Evolutionary conservation across 2,888 invertebrate genomes (phyloP).

Genomic region (Phalangium opilio): DNA sequence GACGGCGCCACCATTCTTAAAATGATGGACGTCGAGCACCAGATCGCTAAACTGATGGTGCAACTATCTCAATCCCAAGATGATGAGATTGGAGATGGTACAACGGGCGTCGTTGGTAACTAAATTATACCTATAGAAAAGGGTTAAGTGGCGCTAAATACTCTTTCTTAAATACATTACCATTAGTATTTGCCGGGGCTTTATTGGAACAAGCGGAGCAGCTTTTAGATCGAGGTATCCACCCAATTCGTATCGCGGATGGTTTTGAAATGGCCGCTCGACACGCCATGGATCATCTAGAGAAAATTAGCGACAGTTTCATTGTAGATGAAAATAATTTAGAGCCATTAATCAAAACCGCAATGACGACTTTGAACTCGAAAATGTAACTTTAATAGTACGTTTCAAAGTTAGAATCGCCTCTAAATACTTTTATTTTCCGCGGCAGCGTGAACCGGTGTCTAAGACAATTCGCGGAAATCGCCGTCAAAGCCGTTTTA

Average conservation of each 20-base stretch:
- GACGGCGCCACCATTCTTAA: constrained; percentile 99
- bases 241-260: constrained; percentile 96
- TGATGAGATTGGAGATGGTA: constrained; percentile 98
- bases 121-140: constrained; percentile 1
- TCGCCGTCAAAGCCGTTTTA: constrained; percentile 92
- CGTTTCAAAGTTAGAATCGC: too few relatives aligned
- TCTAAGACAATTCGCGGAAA: constrained; percentile 93
- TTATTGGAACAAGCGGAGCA: constrained; percentile 86
- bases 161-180: background rate
- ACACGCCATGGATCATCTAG: constrained; percentile 66
- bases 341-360: constrained; percentile 80
- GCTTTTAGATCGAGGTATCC: constrained; percentile 88
- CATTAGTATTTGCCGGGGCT: constrained; percentile 59
- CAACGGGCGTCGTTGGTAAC: constrained; percentile 83
- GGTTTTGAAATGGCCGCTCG: constrained; percentile 95
- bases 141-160: background rate
- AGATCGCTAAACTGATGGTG: constrained; percentile 89
- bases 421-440: too few relatives aligned
- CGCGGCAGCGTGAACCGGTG: constrained; percentile 80
- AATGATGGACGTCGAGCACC: constrained; percentile 95
- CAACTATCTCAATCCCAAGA: constrained; percentile 97
- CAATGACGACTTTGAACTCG: constrained; percentile 95
- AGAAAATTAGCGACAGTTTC: constrained; percentile 74
- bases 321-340: constrained; percentile 65
- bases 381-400: constrained; percentile 66